These are phyloP conservation scores for Cheilosia variabilis DNA, from an alignment of 2,888 invertebrate genomes.

Conservation along the genomic window DNA sequence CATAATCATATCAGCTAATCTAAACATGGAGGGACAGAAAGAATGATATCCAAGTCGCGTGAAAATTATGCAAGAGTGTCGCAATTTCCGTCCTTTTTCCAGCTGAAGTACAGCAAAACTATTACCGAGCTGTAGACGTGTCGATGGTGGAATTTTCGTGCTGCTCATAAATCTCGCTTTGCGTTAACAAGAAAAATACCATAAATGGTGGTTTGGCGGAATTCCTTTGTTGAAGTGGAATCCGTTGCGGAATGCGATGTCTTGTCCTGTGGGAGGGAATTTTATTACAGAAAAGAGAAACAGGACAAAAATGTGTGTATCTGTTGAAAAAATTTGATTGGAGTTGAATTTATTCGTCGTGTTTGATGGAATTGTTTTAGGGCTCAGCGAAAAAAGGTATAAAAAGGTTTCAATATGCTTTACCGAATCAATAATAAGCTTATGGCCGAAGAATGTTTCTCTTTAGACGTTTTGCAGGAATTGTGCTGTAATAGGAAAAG, in stretches of 20 bases:
- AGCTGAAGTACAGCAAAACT: constrained; percentile 1
- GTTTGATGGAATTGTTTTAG: too few species aligned
- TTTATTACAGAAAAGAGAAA: background rate
- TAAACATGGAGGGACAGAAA: constrained; percentile 17
- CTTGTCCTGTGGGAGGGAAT: background rate
- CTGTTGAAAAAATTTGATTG: background rate
- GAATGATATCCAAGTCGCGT: background rate
- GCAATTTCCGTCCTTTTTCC: constrained; percentile 16
- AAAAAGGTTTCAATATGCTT: too few species aligned
- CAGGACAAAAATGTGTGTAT: background rate
- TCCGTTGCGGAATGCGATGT: constrained; percentile 14
- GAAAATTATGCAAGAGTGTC: constrained; percentile 23
- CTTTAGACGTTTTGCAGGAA: too few species aligned
- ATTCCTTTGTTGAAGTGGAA: constrained; percentile 11
- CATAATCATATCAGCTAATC: constrained; percentile 23
- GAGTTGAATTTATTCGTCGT: too few species aligned
- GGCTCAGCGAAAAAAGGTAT: too few species aligned
- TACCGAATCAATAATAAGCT: too few species aligned
- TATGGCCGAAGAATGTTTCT: too few species aligned
- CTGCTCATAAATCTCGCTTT: constrained; percentile 21
- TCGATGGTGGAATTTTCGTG: constrained; percentile 5
- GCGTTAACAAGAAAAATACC: constrained; percentile 16
- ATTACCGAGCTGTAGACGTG: constrained; percentile 2
- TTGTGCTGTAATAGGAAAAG: too few species aligned
- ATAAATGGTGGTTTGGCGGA: constrained; percentile 6